phyloP scores from a whole-genome alignment of 1,140 invertebrate genomes.

The Drosophila obscura region DNA sequence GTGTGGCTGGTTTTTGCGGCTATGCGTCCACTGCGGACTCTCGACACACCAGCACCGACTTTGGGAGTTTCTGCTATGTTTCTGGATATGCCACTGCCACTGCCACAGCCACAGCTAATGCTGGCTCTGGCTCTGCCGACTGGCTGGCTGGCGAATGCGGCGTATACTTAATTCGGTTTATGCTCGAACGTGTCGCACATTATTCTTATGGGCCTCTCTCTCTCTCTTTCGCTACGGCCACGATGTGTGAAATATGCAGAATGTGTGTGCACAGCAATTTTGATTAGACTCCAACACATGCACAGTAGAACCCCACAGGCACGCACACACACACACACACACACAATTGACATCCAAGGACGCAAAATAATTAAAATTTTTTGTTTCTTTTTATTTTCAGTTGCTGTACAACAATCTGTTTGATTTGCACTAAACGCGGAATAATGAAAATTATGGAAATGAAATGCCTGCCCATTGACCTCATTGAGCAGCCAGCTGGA shows the following conservation, averaged over 20 bases:
- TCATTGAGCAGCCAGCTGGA: conserved; percentile 68
- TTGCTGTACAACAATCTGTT: conserved; percentile 59
- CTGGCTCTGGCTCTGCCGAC: conserved; percentile 27
- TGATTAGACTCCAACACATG: conserved; percentile 54
- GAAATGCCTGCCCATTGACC: conserved; percentile 74
- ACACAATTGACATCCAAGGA: conserved; percentile 42
- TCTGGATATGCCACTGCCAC: background rate
- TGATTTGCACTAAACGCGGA: conserved; percentile 74
- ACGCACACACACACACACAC: background rate
- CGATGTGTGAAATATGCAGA: conserved; percentile 78
- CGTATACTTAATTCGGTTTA: conserved; percentile 82
- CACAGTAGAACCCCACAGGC: background rate
- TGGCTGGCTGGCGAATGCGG: conserved; percentile 73
- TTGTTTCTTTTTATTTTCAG: conserved; percentile 18
- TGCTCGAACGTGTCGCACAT: conserved; percentile 79
- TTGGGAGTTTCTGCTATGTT: conserved; percentile 3
- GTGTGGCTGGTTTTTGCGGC: conserved; percentile 66
- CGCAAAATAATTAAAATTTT: conserved; percentile 71
- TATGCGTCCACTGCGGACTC: conserved; percentile 38
- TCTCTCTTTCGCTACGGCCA: conserved; percentile 19
- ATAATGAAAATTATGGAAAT: conserved; percentile 74
- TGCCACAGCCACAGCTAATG: background rate
- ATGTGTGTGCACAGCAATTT: conserved; percentile 73
- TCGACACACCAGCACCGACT: conserved; percentile 7
- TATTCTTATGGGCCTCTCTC: conserved; percentile 61